phyloP scores from a whole-genome alignment of 2,797 vertebrate genomes.

The Choloepus didactylus region DNA sequence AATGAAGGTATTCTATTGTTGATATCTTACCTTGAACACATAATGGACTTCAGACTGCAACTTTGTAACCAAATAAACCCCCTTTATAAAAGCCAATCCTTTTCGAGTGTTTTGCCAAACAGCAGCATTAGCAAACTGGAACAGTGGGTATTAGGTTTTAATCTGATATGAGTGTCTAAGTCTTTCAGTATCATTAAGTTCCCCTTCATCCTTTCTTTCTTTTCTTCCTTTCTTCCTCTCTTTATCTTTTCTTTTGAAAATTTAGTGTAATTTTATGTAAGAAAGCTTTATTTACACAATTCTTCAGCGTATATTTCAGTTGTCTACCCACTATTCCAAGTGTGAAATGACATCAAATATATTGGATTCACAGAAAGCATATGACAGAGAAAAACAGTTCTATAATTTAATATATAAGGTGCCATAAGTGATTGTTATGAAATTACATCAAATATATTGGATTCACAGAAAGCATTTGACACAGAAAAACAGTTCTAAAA shows the following conservation, averaged over 20 bases:
- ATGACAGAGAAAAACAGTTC: background rate
- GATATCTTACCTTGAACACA: too few relatives aligned
- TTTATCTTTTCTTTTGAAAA: background rate
- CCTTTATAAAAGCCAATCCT: too few relatives aligned
- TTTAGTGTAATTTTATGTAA: slow-evolving; percentile 34
- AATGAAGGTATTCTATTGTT: too few relatives aligned
- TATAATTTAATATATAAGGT: background rate
- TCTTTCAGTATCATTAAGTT: too few relatives aligned
- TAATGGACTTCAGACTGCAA: too few relatives aligned
- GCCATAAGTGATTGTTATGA: background rate
- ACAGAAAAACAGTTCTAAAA: background rate
- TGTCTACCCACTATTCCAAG: background rate
- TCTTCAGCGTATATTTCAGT: background rate
- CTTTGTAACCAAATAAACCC: too few relatives aligned
- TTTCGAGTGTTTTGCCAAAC: too few relatives aligned
- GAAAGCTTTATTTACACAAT: slow-evolving; percentile 67
- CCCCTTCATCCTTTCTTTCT: background rate
- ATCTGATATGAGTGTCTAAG: background rate
- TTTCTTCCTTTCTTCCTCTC: background rate
- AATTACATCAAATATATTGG: background rate
- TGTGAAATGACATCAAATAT: background rate
- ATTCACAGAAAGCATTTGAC: background rate
- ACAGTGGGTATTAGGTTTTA: background rate
- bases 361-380: background rate
- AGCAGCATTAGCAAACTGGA: too few relatives aligned